Evolutionary conservation across 1,140 invertebrate genomes (phyloP), one percentile per base, ranked within the genome.

Genomic region (Lutraria rhynchaena): DNA sequence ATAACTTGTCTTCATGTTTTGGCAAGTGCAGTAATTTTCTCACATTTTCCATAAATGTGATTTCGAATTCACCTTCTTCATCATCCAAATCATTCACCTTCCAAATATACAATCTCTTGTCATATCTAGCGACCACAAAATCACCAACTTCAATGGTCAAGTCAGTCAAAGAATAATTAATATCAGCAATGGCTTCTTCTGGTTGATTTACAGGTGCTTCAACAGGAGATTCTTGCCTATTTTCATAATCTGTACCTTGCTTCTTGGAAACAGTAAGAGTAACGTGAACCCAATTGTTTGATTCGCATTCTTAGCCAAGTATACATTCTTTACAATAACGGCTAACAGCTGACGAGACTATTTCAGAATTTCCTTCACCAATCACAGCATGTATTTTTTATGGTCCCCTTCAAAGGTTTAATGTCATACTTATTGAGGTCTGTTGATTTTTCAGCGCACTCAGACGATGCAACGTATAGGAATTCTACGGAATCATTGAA

Each of bases 351-450:
- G 19, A 24, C 41, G 29, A 22, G 1, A 67, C 17, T 24, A 80
- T 55, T 15, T 13, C 44, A 37, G 37, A 55, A 24, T 24, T 33
- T 44, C 76, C 82, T 35, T 57, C 69, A 22, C 82, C 75, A 24
- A 53, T 41, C n/a, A 83, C 82, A 3, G 82, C 77, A 58, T 83
- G 82, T 19, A 83, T n/a, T 24, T 46, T 83, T 83, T 53, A 83
- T 78, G 11, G 80, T 82, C 35, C 80, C 81, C 24, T 33, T 78
- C 17, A 83, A 24, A 31, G 74, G 31, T 55, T 75, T 75, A 29
- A 60, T 19, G 7, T 75, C 17, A 1, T 29, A 41, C n/a, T 37
- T 9, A 35, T 19, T 55, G 17, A 70, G 29, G 22, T 69, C 73
- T 19, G n/a, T 35, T 27, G 46, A 41, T 58, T 76, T 70, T 22